These are phyloP conservation scores for Microctenopoma stevenorrisi DNA, from an alignment of 2,797 vertebrate genomes.

Conservation along the genomic window DNA sequence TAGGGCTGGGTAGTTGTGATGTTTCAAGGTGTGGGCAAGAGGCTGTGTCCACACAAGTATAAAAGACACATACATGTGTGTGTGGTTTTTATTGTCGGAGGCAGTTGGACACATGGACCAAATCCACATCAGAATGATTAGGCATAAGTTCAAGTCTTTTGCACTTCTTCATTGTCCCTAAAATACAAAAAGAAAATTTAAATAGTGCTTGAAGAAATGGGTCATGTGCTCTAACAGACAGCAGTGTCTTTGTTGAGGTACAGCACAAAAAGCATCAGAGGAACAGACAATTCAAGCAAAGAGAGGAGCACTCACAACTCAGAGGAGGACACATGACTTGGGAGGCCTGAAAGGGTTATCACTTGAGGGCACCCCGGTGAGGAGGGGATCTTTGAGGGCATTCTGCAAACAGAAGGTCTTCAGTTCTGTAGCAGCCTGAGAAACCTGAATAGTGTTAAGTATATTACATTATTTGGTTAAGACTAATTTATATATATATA, in stretches of 20 bases:
- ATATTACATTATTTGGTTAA: background rate
- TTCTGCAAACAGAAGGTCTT: conserved; percentile 86
- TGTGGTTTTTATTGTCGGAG: conserved; percentile 24
- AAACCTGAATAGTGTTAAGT: conserved; percentile 69
- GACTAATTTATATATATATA: background rate
- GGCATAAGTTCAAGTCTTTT: conserved; percentile 14
- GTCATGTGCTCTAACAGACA: conserved; percentile 46
- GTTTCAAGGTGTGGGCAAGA: too few species aligned
- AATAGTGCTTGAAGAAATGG: conserved; percentile 10
- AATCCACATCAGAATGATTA: conserved; percentile 24
- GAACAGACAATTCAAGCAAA: background rate
- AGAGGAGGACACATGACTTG: conserved; percentile 83
- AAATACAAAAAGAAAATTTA: conserved; percentile 28
- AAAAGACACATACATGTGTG: background rate
- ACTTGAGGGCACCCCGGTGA: conserved; percentile 82
- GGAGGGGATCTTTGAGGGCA: conserved; percentile 84
- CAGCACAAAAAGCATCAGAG: background rate
- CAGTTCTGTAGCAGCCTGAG: conserved; percentile 83
- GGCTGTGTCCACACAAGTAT: too few species aligned
- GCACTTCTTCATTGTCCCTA: conserved; percentile 29
- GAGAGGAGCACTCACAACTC: conserved; percentile 50
- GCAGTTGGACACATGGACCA: conserved; percentile 31
- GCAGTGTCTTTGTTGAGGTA: conserved; percentile 14
- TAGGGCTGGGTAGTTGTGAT: too few species aligned
- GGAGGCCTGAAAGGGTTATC: conserved; percentile 86